Evolutionary conservation across 2,797 vertebrate species (phyloP).

Genomic region (Neosilurus hyrtlii): DNA sequence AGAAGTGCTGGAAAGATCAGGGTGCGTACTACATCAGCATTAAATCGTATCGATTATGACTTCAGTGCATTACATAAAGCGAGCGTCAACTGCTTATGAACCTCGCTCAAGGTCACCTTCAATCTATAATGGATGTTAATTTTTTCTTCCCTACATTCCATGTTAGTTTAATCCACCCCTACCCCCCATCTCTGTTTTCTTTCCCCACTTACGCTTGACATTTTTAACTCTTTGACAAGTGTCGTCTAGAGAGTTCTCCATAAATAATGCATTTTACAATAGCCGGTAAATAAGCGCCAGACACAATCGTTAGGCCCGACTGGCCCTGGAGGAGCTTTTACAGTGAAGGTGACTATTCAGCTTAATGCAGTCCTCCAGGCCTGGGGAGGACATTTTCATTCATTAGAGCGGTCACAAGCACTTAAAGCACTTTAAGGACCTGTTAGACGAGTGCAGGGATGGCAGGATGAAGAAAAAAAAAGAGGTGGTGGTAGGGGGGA

Average conservation of each 20-base stretch:
- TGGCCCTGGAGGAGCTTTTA: constrained; percentile 90
- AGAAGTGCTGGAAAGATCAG: too few species aligned
- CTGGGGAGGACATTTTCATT: constrained; percentile 94
- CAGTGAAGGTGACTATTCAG: constrained; percentile 98
- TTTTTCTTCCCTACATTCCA: constrained; percentile 72
- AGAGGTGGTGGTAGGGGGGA: constrained; percentile 38
- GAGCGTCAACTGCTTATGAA: constrained; percentile 86
- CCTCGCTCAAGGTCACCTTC: constrained; percentile 87
- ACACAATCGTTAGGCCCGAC: constrained; percentile 89
- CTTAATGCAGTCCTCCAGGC: constrained; percentile 87
- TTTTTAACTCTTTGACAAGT: constrained; percentile 93
- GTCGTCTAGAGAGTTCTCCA: constrained; percentile 89
- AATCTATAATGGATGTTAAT: constrained; percentile 83
- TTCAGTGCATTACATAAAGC: constrained; percentile 80
- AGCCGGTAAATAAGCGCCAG: constrained; percentile 97
- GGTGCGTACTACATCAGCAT: background rate
- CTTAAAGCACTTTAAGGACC: constrained; percentile 98
- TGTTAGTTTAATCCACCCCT: constrained; percentile 10
- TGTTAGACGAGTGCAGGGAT: constrained; percentile 75
- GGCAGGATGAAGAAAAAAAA: constrained; percentile 47
- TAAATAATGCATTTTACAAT: constrained; percentile 99
- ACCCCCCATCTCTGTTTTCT: background rate
- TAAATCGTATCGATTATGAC: constrained; percentile 73
- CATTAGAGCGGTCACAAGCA: constrained; percentile 97
- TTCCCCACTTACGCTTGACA: constrained; percentile 83